Conservation (phyloP, 2,888 invertebrate species). For the Unio delphinus region DNA sequence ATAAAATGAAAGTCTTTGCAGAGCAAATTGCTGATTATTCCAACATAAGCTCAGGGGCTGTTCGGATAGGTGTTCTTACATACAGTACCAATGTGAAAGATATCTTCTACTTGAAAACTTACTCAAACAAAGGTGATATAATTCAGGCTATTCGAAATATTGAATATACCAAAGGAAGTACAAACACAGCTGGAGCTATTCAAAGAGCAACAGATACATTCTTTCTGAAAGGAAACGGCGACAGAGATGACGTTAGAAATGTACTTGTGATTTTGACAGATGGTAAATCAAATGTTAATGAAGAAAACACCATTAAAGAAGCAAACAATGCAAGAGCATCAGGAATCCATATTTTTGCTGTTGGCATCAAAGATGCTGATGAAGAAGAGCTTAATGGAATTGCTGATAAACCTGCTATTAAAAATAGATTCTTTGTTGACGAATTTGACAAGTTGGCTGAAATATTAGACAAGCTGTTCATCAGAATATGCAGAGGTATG, state of each 20-base stretch:
- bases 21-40: too few species aligned
- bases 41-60: too few species aligned
- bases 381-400: too few species aligned
- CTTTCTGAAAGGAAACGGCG: conserved; percentile 5
- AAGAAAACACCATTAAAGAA: not conserved
- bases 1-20: too few species aligned
- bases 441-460: conserved; percentile 16
- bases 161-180: conserved; percentile 11
- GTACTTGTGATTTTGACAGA: conserved; percentile 19
- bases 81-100: too few species aligned
- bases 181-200: conserved; percentile 26
- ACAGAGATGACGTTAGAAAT: conserved; percentile 11
- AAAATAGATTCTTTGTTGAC: conserved; percentile 12
- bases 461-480: conserved; percentile 17
- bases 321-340: conserved; percentile 5
- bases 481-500: conserved; percentile 25
- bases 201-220: conserved; percentile 6
- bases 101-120: too few species aligned
- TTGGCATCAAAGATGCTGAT: conserved; percentile 7
- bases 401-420: conserved; percentile 8
- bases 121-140: conserved; percentile 7
- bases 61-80: too few species aligned
- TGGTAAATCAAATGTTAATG: conserved; percentile 17
- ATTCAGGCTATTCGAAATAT: conserved; percentile 7
- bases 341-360: conserved; percentile 13